Evolutionary conservation across 2,888 invertebrate genomes (phyloP), one percentile per base, ranked within the genome.

Genomic region (Cloeon dipterum): DNA sequence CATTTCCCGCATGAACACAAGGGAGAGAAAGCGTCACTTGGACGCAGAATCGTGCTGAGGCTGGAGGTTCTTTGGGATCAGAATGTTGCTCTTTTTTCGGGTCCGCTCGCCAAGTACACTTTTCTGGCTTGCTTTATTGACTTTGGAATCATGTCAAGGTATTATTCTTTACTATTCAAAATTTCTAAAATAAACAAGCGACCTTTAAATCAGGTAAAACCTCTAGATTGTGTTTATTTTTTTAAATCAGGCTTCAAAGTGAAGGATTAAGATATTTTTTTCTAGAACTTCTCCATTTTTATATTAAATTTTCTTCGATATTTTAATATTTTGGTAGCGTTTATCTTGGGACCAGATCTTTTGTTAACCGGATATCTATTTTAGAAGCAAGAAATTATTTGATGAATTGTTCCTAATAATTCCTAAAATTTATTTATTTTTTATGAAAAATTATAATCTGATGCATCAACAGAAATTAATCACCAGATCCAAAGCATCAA

Each of bases 121-220:
- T 51, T 74, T 37, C 63, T 81, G 41, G 75, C 79, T 34, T 77
- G 83, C 52, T 63, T 74, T 26, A 78, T 85, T 46, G 81, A 83
- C 51, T 83, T 83, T 53, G 82, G 83, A 46, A 58, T 79, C 41
- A 79, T 79, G 29, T 73, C 78, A 36, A 73, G 72, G 73, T 74
- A 52, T 54, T 48, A n/a, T n/a, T n/a, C n/a, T n/a, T 11, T 5
- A 29, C 16, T 8, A 16, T 29, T 29, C n/a, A 7, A n/a, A 7
- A 7, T 29, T 23, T 8, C 23, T 23, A 23, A 7, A 23, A 7
- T 8, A 23, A 8, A 23, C 7, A 23, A 5, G 16, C n/a, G 5
- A 11, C 10, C n/a, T 16, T 5, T 29, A 29, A 11, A 14, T 5
- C 7, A 29, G 29, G 8, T 8, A 29, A 5, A 29, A 14, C 7